Percentiles rank a stretch among this genome's conserved stretches.
These are phyloP conservation scores for Sylvicapra grimmia DNA, from an alignment of 2,113 vertebrate genomes.

Conservation along the genomic window DNA sequence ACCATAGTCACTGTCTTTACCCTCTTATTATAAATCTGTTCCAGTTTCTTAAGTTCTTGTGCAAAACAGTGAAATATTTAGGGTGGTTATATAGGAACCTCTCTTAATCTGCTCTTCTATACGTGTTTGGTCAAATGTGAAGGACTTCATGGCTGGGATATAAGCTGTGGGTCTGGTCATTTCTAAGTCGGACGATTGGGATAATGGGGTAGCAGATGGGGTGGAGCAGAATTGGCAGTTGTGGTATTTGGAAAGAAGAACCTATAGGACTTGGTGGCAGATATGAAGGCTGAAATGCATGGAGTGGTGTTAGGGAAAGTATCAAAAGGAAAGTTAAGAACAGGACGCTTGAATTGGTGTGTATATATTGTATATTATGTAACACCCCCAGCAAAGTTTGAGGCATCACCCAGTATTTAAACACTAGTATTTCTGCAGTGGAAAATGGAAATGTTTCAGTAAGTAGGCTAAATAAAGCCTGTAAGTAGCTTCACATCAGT, in stretches of 20 bases:
- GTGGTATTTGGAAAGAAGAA: neutral
- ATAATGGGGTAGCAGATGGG: neutral
- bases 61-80: neutral
- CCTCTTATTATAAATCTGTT: neutral
- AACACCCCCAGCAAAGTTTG: neutral
- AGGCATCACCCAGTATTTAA: neutral
- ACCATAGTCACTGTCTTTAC: neutral
- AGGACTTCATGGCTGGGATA: neutral
- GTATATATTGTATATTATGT: neutral
- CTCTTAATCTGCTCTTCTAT: neutral
- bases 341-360: neutral
- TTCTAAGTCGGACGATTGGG: neutral
- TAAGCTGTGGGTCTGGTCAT: neutral
- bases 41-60: neutral
- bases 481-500: neutral
- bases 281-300: neutral
- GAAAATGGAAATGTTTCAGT: conserved; percentile 16
- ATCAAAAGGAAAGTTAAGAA: neutral
- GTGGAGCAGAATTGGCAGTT: neutral
- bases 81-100: neutral
- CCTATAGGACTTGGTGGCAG: neutral
- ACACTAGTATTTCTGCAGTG: neutral
- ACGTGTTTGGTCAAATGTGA: neutral
- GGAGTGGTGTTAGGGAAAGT: neutral
- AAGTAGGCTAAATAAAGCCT: neutral